A percentile compares a stretch with the other conserved stretches of the same genome.
These are phyloP conservation scores for Seira ritae DNA, from an alignment of 2,888 invertebrate species.

Conservation along the genomic window DNA sequence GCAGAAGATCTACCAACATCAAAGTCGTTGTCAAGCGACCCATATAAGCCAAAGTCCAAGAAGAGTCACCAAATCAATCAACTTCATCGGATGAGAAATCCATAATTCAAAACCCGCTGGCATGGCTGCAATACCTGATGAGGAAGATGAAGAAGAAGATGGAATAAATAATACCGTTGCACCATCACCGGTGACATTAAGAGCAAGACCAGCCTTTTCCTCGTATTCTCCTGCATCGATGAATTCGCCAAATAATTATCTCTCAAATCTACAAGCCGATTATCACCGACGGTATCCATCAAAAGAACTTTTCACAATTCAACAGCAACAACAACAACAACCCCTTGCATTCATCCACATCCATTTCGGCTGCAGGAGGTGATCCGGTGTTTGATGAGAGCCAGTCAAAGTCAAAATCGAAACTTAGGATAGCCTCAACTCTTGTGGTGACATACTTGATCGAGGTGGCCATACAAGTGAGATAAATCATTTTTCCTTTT, in stretches of 20 bases:
- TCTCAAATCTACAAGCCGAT: no score
- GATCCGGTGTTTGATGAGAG: constrained; percentile 23
- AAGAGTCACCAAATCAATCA: not conserved
- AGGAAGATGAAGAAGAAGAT: constrained; percentile 8
- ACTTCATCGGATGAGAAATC: constrained; percentile 17
- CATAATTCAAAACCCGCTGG: constrained; percentile 31
- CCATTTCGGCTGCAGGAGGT: not conserved
- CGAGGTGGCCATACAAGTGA: constrained; percentile 73
- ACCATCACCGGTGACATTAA: constrained; percentile 9
- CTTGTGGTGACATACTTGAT: constrained; percentile 73
- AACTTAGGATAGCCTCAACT: constrained; percentile 67
- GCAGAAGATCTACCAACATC: constrained; percentile 24
- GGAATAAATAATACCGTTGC: constrained; percentile 19
- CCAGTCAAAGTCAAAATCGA: constrained; percentile 56
- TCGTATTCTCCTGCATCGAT: constrained; percentile 17
- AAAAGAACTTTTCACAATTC: constrained; percentile 40
- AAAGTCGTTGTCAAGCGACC: not conserved
- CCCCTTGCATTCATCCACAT: not conserved
- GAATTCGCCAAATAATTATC: constrained; percentile 7
- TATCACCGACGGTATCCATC: constrained; percentile 36
- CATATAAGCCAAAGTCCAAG: not conserved
- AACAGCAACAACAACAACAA: no score
- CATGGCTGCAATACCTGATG: not conserved
- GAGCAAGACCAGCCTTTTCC: constrained; percentile 20
- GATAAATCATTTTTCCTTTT: no score